Evolutionary conservation across 2,113 vertebrate species (phyloP).

Genomic region (Daubentonia madagascariensis): DNA sequence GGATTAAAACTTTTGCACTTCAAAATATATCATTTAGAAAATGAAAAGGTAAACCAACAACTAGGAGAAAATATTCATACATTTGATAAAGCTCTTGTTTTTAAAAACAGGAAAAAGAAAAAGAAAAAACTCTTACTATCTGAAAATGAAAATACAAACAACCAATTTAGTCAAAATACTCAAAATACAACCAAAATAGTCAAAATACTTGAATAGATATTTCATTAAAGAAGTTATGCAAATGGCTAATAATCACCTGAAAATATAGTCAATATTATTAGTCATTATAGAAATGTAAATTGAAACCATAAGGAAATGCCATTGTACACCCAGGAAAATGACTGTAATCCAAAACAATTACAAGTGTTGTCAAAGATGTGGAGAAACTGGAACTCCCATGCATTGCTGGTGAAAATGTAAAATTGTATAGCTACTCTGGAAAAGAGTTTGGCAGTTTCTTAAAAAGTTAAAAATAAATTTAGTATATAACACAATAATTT

Average conservation of each 20-base stretch:
- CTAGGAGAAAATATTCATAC: background rate
- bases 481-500: background rate
- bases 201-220: too few relatives aligned
- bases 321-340: background rate
- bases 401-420: background rate
- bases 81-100: background rate
- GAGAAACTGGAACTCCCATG: background rate
- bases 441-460: too few relatives aligned
- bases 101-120: background rate
- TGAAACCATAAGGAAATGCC: too few relatives aligned
- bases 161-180: background rate
- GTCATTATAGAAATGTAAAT: too few relatives aligned
- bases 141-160: background rate
- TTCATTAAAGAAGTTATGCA: too few relatives aligned
- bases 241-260: too few relatives aligned
- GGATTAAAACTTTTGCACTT: background rate
- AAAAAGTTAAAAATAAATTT: background rate
- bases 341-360: background rate
- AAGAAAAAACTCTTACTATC: background rate
- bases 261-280: too few relatives aligned
- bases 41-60: background rate
- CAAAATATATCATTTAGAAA: background rate
- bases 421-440: too few relatives aligned
- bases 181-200: background rate
- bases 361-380: background rate